A percentile compares a stretch with the other conserved stretches of the same genome.
Evolutionary conservation across 1,140 invertebrate genomes (phyloP).

Genomic region (Calosoma granatense): DNA sequence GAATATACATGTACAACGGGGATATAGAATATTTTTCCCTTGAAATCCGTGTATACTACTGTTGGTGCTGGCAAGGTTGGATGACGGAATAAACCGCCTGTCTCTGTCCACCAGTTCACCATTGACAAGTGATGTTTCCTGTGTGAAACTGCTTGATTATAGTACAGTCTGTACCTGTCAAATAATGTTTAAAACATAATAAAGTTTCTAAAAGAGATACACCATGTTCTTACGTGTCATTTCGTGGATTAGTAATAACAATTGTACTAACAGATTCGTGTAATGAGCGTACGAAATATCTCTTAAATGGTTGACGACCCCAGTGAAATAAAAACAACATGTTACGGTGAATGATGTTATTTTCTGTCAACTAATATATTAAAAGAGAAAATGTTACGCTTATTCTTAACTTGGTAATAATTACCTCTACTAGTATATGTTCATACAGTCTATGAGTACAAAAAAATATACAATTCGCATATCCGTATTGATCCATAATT

Average conservation of each 20-base stretch:
- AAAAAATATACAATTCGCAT: slow-evolving; percentile 19
- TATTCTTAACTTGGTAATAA: not conserved
- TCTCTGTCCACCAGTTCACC: slow-evolving; percentile 57
- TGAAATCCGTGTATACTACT: slow-evolving; percentile 49
- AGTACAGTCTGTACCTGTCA: slow-evolving; percentile 48
- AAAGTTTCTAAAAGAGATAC: too few relatives aligned
- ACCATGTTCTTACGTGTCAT: slow-evolving; percentile 44
- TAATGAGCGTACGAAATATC: slow-evolving; percentile 31
- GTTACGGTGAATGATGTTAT: slow-evolving; percentile 38
- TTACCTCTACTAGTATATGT: slow-evolving; percentile 21
- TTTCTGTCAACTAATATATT: slow-evolving; percentile 32
- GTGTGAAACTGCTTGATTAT: slow-evolving; percentile 50
- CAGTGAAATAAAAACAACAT: slow-evolving; percentile 41
- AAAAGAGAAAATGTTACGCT: not conserved
- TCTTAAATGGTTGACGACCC: slow-evolving; percentile 29
- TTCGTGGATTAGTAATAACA: slow-evolving; percentile 44
- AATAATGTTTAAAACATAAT: too few relatives aligned
- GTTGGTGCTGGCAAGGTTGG: slow-evolving; percentile 46
- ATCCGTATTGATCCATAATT: slow-evolving; percentile 15
- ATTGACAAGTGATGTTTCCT: slow-evolving; percentile 40
- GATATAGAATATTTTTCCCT: slow-evolving; percentile 47
- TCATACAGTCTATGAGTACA: slow-evolving; percentile 18
- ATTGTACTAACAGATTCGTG: slow-evolving; percentile 40
- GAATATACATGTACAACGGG: slow-evolving; percentile 52
- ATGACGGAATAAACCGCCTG: slow-evolving; percentile 43